phyloP scores from a whole-genome alignment of 2,113 vertebrate genomes.

The Erythrolamprus reginae region DNA sequence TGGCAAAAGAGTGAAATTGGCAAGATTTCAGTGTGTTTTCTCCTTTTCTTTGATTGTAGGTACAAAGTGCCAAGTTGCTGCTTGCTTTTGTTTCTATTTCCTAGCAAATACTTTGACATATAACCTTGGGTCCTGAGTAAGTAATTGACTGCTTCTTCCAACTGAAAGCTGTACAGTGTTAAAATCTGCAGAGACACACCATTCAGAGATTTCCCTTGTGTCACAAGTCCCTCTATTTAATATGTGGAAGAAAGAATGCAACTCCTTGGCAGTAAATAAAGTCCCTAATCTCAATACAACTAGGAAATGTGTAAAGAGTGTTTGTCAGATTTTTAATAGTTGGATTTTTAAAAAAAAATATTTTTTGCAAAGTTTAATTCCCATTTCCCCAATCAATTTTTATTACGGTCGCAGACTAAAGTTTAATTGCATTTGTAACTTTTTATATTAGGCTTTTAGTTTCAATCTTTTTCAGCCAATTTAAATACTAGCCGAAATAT shows the following conservation, averaged over 20 bases:
- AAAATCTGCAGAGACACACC: neutral
- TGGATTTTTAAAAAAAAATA: neutral
- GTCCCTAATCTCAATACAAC: neutral
- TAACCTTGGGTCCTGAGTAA: neutral
- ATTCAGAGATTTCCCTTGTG: neutral
- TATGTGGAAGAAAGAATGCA: neutral
- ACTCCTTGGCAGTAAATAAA: neutral
- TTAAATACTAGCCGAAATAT: neutral
- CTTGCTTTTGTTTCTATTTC: neutral
- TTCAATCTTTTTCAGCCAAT: neutral
- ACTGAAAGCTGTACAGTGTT: neutral
- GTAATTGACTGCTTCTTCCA: neutral
- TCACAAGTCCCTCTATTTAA: neutral
- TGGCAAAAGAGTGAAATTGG: neutral
- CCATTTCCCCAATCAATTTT: neutral
- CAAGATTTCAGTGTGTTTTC: neutral
- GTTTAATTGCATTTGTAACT: neutral
- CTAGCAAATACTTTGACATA: neutral
- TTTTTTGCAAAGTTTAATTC: neutral
- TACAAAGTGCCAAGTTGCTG: neutral
- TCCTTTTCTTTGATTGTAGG: neutral
- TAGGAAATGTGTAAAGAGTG: neutral
- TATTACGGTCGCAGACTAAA: neutral
- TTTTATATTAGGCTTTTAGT: neutral
- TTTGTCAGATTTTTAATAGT: neutral